phyloP scores from a whole-genome alignment of 2,113 vertebrate species.

The Myxocyprinus asiaticus region DNA sequence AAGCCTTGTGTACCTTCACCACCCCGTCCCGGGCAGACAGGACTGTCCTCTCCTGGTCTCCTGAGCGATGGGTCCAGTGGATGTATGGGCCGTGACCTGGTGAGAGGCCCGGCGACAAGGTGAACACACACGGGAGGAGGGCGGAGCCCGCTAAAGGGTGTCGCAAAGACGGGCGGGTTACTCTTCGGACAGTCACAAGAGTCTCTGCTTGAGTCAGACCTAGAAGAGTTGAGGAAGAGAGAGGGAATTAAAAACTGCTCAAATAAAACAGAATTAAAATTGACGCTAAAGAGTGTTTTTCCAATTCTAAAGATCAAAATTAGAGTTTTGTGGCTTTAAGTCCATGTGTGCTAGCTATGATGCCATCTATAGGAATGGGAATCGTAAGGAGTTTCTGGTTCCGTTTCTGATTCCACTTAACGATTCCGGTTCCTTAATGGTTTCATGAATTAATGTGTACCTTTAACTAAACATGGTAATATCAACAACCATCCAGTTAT shows the following conservation, averaged over 20 bases:
- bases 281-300: too few relatives aligned
- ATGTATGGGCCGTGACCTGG: constrained; percentile 72
- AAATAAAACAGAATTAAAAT: neutral
- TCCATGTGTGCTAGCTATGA: too few relatives aligned
- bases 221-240: constrained; percentile 49
- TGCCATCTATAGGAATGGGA: too few relatives aligned
- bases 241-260: constrained; percentile 10
- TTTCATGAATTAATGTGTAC: too few relatives aligned
- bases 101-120: constrained; percentile 63
- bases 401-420: too few relatives aligned
- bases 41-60: constrained; percentile 75
- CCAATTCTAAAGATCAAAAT: too few relatives aligned
- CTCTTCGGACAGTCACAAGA: constrained; percentile 79
- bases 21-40: constrained; percentile 85
- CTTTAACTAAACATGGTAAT: too few relatives aligned
- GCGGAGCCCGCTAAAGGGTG: constrained; percentile 80
- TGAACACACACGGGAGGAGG: constrained; percentile 86
- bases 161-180: constrained; percentile 69
- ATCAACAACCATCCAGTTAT: too few relatives aligned
- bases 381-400: too few relatives aligned
- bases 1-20: constrained; percentile 85
- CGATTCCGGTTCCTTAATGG: too few relatives aligned
- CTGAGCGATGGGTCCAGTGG: constrained; percentile 85
- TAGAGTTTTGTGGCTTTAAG: too few relatives aligned
- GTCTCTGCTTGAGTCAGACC: constrained; percentile 74